Base-by-base conservation (phyloP, 2,797 vertebrate species). In the Pogoniulus pusillus region DNA sequence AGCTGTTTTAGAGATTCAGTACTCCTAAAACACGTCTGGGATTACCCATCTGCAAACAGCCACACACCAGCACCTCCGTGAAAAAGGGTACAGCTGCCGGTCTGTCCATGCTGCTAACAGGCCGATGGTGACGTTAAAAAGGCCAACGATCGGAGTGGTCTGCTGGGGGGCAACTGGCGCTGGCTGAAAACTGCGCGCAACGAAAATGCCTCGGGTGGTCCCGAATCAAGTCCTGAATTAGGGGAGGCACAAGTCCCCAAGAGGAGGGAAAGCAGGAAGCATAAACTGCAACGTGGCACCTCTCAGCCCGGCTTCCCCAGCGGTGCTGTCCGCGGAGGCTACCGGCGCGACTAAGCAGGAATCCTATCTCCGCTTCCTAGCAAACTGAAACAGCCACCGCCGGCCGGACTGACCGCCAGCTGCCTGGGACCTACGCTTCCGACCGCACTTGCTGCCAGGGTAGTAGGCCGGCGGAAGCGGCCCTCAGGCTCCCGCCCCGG, bases 141-240 rank as follows among this genome's bases (percentile, higher is more conserved):
- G 22, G 34, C 5, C 7, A 18, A 5, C 12, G 4, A 4, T n/a
- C 11, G 6, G 10, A 11, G 39, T 6, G 5, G 32, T 32, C 39
- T 18, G 20, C 4, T 30, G 9, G 9, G 10, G 12, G 19, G 6
- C 30, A 30, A 2, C 51, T 13, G 8, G 26, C 14, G 3, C 1
- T 4, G 23, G 22, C 64, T 14, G 32, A 13, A 16, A 11, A 35
- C 3, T 5, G 22, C 9, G 15, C 10, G 12, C 47, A 23, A 8
- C 29, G 22, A 2, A 2, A 4, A 29, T 12, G 11, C 6, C 27
- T 7, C 47, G 7, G 18, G 17, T 3, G 29, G 18, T 4, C 18
- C 23, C 23, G 24, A 22, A 20, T 16, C 26, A 9, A 4, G 24
- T 20, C 51, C 41, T 17, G 3, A 10, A 16, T 0, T 0, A 47